Evolutionary conservation across 2,888 invertebrate genomes (phyloP).

Genomic region (Cantharis rufa): DNA sequence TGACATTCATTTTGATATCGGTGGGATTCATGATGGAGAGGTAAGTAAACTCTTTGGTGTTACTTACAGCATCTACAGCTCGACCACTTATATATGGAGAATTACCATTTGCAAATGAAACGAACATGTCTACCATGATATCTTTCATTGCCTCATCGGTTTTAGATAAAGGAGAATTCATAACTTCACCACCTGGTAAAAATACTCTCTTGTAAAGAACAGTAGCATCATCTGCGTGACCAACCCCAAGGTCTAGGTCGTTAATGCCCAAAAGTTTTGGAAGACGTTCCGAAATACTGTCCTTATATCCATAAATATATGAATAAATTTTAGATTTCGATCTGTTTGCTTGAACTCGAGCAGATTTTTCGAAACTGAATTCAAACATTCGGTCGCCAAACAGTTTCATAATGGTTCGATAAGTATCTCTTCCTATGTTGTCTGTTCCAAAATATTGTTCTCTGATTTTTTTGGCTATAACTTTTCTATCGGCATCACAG

Average conservation of each 20-base stretch:
- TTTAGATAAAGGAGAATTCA: neutral
- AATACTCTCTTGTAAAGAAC: neutral
- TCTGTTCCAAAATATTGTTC: slow-evolving; percentile 42
- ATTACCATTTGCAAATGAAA: neutral
- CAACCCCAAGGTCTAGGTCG: neutral
- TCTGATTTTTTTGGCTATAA: slow-evolving; percentile 40
- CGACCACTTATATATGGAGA: neutral
- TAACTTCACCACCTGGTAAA: no score
- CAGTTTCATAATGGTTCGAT: neutral
- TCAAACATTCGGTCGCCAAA: slow-evolving; percentile 32
- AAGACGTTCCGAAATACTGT: neutral
- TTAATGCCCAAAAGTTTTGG: neutral
- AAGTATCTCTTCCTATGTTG: slow-evolving; percentile 34
- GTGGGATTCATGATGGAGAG: slow-evolving; percentile 1
- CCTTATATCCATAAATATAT: neutral
- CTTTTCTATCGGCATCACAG: slow-evolving; percentile 28
- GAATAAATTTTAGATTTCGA: neutral
- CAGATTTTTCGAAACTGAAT: slow-evolving; percentile 31
- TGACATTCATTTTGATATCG: neutral
- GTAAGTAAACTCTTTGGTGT: neutral
- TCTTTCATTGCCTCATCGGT: slow-evolving; percentile 3
- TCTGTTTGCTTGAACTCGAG: neutral
- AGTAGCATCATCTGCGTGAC: slow-evolving; percentile 9
- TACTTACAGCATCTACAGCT: neutral
- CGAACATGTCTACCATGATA: slow-evolving; percentile 4